Base-by-base conservation (phyloP, 2,113 vertebrate genomes). In the Trichomycterus rosablanca region DNA sequence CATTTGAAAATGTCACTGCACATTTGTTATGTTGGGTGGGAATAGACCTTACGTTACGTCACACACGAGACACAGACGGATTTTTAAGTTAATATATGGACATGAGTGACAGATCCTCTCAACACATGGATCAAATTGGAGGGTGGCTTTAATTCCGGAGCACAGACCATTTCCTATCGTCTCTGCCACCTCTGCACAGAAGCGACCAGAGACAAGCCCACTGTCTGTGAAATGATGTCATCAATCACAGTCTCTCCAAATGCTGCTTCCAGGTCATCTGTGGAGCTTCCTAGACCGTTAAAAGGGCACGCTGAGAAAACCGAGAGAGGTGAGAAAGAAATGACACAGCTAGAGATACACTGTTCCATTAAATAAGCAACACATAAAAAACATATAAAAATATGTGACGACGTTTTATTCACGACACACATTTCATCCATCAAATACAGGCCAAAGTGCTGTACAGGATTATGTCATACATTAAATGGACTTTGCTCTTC, bases 261-360 rank as follows among this genome's bases (percentile, higher is more conserved):
- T 56, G 66, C 60, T 12, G 32, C 43, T 57, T 52, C 39, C 58
- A 58, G 69, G 63, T 71, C 69, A 71, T 39, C 68, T 61, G 68
- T 30, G 26, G 44, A 50, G 44, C 56, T 23, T 37, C n/a, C 40
- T 6, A 16, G 60, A 46, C 54, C 28, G 12, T 22, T 18, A 58
- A 48, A 16, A 30, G 35, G 45, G 44, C 51, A 2, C 20, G 30
- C n/a, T 18, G 26, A 26, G 15, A 7, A 4, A 26, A 62, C n/a
- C n/a, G 48, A 22, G 18, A 10, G 16, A 19, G 15, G 23, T 24
- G 15, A 37, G 15, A 7, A 18, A 34, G 37, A n/a, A 14, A 24
- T 34, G 12, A 34, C 3, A 10, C 20, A 19, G 43, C 35, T 15
- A 2, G 19, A n/a, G n/a, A n/a, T n/a, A n/a, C n/a, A n/a, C n/a